Evolutionary conservation across 2,888 invertebrate species (phyloP).

Genomic region (Aphidius colemani): DNA sequence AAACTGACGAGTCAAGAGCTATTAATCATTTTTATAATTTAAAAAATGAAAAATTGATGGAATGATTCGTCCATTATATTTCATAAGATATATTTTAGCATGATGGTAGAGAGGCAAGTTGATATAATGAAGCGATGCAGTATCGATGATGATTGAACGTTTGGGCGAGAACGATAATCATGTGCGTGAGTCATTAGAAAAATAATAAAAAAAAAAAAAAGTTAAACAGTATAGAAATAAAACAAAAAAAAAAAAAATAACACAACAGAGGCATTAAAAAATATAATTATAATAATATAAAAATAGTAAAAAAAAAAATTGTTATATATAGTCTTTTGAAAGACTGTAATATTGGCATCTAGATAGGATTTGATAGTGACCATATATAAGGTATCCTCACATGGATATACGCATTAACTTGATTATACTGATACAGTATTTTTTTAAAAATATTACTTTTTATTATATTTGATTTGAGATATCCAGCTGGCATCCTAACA

Average conservation of each 20-base stretch:
- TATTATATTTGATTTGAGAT: constrained; percentile 5
- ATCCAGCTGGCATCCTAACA: constrained; percentile 11
- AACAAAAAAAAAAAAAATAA: constrained; percentile 9
- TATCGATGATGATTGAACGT: constrained; percentile 34
- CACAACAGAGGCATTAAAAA: neutral
- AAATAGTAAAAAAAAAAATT: no score
- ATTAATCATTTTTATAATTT: constrained; percentile 11
- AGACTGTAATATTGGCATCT: constrained; percentile 2
- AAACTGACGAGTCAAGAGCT: neutral
- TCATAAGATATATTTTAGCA: constrained; percentile 7
- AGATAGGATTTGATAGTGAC: constrained; percentile 26
- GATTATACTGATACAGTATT: constrained; percentile 43
- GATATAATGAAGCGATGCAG: constrained; percentile 21
- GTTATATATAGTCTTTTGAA: no score
- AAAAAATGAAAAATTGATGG: constrained; percentile 11
- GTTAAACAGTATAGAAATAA: no score
- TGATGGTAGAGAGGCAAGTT: neutral
- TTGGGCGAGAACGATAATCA: constrained; percentile 19
- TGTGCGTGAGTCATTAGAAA: constrained; percentile 37
- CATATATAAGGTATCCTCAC: constrained; percentile 2
- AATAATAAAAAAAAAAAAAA: constrained; percentile 18
- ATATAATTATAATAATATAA: no score
- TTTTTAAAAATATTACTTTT: constrained; percentile 1
- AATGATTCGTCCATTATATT: constrained; percentile 16
- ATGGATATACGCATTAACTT: constrained; percentile 49